Base-by-base conservation (phyloP, 2,113 vertebrate genomes). In the Burhinus bistriatus region DNA sequence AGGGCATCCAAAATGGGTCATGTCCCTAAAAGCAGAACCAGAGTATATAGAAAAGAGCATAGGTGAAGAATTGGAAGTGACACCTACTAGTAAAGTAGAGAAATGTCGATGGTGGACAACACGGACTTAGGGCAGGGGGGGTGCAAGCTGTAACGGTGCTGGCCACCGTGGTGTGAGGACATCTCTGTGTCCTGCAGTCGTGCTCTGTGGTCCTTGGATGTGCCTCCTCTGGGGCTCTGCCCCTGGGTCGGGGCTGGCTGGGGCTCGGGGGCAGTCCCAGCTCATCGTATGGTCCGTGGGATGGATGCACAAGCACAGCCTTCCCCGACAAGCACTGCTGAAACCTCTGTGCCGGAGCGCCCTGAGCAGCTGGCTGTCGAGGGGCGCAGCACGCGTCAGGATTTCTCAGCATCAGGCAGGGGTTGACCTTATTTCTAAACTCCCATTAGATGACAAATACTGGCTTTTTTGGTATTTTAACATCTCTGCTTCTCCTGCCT, bases 361-460 rank as follows among this genome's bases (percentile, higher is more conserved):
- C 15, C 40, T 2, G 36, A 47, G 55, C 57, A 32, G 64, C 30
- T 2, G 11, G 20, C 8, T 40, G 34, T 47, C 1, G 1, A 38
- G 73, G 20, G 47, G 34, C 4, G 0, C 44, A 21, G 32, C 44
- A 2, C 3, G 1, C 0, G 2, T 19, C 18, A 15, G 45, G 42
- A 15, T 49, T 29, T 18, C 44, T 70, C 21, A 15, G 78, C 44
- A 26, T 55, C 45, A 25, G n/a, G 61, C 51, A 55, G 51, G 30
- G 29, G 18, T 11, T 65, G 57, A 59, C 51, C 57, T n/a, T 3
- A 49, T 64, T 83, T 36, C 72, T 80, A 6, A 44, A 26, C 26
- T 65, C 18, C 15, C 5, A 3, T 72, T 44, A 54, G 36, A 34
- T 12, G 13, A 45, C 47, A 23, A 69, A 47, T 44, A 30, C 8